Evolutionary conservation across 1,140 invertebrate species (phyloP).

Genomic region (Cydia splendana): DNA sequence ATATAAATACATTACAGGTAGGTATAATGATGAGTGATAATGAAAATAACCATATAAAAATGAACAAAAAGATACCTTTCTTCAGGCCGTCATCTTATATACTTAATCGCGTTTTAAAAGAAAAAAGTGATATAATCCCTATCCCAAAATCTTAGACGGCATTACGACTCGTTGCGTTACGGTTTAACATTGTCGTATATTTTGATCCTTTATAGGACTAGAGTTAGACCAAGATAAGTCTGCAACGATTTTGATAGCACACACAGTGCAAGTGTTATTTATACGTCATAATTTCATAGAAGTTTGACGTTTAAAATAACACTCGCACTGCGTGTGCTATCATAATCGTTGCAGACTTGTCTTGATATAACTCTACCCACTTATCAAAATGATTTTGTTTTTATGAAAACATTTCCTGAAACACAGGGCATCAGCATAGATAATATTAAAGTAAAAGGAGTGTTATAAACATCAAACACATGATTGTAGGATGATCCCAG

Average conservation of each 20-base stretch:
- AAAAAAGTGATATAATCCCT: neutral
- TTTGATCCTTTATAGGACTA: neutral
- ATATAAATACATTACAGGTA: slow-evolving; percentile 61
- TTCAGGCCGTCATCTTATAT: neutral
- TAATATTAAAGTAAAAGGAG: neutral
- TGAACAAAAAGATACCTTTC: neutral
- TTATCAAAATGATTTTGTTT: neutral
- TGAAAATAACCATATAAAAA: neutral
- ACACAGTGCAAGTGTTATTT: no score
- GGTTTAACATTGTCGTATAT: neutral
- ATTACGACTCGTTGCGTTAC: neutral
- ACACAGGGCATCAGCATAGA: neutral
- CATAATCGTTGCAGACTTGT: no score
- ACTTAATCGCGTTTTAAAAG: neutral
- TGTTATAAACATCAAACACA: slow-evolving; percentile 15
- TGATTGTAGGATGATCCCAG: slow-evolving; percentile 1
- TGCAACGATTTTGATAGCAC: no score
- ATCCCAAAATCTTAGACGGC: neutral
- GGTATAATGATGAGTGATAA: slow-evolving; percentile 51
- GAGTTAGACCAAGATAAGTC: no score
- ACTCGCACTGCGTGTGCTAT: no score
- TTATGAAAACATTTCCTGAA: neutral
- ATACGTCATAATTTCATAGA: no score
- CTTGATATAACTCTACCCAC: neutral
- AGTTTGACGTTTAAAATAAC: no score